phyloP scores from a whole-genome alignment of 1,140 invertebrate species.

The Drosophila dunni region DNA sequence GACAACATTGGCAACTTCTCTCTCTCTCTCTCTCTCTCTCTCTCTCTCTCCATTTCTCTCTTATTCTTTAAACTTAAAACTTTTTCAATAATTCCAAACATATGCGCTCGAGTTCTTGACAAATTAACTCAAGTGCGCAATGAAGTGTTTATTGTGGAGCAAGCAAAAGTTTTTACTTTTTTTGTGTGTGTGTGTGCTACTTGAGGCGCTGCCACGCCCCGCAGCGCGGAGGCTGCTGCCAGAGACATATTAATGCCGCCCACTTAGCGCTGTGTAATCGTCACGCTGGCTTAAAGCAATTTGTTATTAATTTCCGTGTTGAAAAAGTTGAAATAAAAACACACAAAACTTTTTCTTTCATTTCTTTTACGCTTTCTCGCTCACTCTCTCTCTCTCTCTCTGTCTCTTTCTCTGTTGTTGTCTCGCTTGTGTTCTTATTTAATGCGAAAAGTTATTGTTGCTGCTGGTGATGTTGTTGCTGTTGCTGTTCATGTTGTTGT shows the following conservation, averaged over 20 bases:
- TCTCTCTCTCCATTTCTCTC: background rate
- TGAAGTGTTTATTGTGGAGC: conserved; percentile 76
- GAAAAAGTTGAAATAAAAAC: conserved; percentile 66
- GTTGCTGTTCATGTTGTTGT: conserved; percentile 48
- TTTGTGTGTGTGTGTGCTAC: conserved; percentile 4
- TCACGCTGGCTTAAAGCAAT: conserved; percentile 78
- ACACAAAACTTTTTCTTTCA: conserved; percentile 55
- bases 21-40: background rate
- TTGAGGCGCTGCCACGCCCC: conserved; percentile 33
- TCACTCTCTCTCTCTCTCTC: conserved; percentile 18
- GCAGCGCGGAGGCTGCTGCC: background rate
- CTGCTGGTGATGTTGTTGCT: conserved; percentile 25
- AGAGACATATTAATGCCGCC: conserved; percentile 13
- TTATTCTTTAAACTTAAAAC: conserved; percentile 56
- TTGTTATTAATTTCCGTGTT: conserved; percentile 82
- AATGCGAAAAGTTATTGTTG: conserved; percentile 80
- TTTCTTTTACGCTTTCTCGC: conserved; percentile 33
- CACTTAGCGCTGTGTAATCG: conserved; percentile 57
- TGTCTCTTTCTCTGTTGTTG: conserved; percentile 3
- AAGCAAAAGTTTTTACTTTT: conserved; percentile 57
- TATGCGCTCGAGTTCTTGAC: conserved; percentile 66
- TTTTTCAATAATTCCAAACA: conserved; percentile 78
- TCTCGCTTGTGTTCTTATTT: conserved; percentile 61
- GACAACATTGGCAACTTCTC: background rate
- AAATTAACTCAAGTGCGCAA: conserved; percentile 80